Evolutionary conservation across 2,113 vertebrate species (phyloP), one percentile per base, ranked within the genome.

Genomic region (Eulacestoma nigropectus): DNA sequence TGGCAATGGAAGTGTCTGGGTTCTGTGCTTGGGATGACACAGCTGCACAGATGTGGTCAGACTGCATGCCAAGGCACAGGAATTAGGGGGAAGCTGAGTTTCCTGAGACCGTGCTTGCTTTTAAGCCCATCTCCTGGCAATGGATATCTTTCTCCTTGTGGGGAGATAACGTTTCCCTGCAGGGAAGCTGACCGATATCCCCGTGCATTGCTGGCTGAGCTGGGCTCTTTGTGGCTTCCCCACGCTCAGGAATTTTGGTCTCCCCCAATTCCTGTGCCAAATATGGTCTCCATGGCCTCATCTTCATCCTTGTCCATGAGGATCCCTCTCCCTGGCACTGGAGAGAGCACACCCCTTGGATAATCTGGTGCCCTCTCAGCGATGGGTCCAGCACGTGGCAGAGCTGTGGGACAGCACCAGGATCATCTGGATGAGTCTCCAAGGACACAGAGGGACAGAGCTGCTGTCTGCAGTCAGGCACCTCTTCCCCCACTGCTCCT

Each of bases 181-280:
- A 56, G 85, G 64, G 68, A 39, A 87, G 33, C 42, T 89, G 77
- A 59, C 22, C 0, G 0, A 17, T 1, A 6, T 63, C 35, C n/a
- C 30, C 1, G 0, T 2, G 13, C 4, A 1, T 9, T 22, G 35
- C 33, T 69, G 59, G 29, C 59, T 49, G 16, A 80, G 13, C 26
- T 44, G 23, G 18, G 20, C 15, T 9, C 26, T 68, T n/a, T 1
- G 1, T 69, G 88, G 20, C 65, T 92, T 89, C 29, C 29, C 9
- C 25, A 14, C 5, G 3, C 75, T 64, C 39, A 22, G 44, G 53
- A 81, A 44, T 81, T 68, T 64, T 12, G 7, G 19, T 37, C 5
- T 59, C 16, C 16, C 11, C 10, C 16, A 53, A 0, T 35, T 80
- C 44, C 63, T 67, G 7, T 44, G 29, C 56, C 47, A 62, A 26